phyloP scores from a whole-genome alignment of 2,888 invertebrate genomes.

The Pogonocherus hispidulus region DNA sequence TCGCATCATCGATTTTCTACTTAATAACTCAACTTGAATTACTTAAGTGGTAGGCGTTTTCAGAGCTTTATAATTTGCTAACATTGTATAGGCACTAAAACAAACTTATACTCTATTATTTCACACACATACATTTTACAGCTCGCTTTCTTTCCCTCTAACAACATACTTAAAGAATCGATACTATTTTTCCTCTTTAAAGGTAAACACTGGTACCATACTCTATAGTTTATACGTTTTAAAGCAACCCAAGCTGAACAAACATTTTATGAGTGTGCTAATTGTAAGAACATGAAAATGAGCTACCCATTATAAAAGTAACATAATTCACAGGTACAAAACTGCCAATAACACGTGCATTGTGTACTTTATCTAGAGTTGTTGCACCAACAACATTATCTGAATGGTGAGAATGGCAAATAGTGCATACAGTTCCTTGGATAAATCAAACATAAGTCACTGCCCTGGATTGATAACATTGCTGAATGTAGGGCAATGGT shows the following conservation, averaged over 20 bases:
- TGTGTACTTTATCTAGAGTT: slow-evolving; percentile 23
- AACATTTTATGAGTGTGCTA: slow-evolving; percentile 35
- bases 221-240: neutral
- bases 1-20: too few relatives aligned
- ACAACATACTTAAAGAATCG: neutral
- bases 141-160: neutral
- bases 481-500: neutral
- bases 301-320: slow-evolving; percentile 36
- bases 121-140: neutral
- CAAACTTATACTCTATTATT: neutral
- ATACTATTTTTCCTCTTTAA: neutral
- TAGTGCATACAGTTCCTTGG: neutral
- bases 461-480: neutral
- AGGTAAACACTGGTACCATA: neutral
- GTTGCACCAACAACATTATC: slow-evolving; percentile 14
- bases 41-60: neutral
- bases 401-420: slow-evolving; percentile 35
- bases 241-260: slow-evolving; percentile 27
- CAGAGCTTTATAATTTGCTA: neutral
- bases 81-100: neutral
- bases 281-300: slow-evolving; percentile 31
- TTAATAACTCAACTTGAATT: neutral
- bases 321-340: slow-evolving; percentile 34
- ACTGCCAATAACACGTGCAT: slow-evolving; percentile 9
- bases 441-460: slow-evolving; percentile 9